Base-by-base conservation (phyloP, 2,797 vertebrate species). In the Semotilus atromaculatus region DNA sequence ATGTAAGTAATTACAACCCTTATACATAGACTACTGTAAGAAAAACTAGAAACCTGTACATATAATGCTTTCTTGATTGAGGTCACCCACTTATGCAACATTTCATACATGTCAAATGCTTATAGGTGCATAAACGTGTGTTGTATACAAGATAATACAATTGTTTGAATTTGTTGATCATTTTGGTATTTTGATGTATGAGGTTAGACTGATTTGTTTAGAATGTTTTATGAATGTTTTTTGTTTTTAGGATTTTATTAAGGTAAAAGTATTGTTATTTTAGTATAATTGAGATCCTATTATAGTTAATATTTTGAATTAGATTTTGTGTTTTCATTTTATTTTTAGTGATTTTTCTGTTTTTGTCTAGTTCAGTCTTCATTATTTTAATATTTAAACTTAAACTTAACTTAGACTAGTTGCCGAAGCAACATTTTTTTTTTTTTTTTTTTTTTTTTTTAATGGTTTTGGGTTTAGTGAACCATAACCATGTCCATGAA, bases 1-100 rank as follows among this genome's bases (percentile, higher is more conserved):
- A 26, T 87, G 94, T 94, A 91, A 95, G 94, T 93, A 89, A 62
- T 83, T 77, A 3, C 5, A 29, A 40, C 9, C 7, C 10, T 5
- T 31, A n/a, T 58, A 8, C 40, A 60, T 45, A 31, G 31, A 3
- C 3, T 31, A 43, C 26, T 82, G 38, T n/a, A 45, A 31, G 26
- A 62, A 18, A 62, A 23, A 3, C 26, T 40, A 64, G 8, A 74
- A 19, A n/a, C 1, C 13, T 11, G 9, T 13, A 13, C 2, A 70
- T 51, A 36, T 36, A 7, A 53, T 26, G 21, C 64, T 82, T 31
- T 34, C 0, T 83, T 53, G 43, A 40, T 75, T 26, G 5, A 43
- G n/a, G 68, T 72, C n/a, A 43, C 8, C 0, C 18, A 43, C 51
- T 72, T 58, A 43, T 58, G 51, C 34, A 81, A 45, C 40, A 9